Evolutionary conservation across 2,888 invertebrate genomes (phyloP), one percentile per base, ranked within the genome.

Genomic region (Adelphocoris suturalis): DNA sequence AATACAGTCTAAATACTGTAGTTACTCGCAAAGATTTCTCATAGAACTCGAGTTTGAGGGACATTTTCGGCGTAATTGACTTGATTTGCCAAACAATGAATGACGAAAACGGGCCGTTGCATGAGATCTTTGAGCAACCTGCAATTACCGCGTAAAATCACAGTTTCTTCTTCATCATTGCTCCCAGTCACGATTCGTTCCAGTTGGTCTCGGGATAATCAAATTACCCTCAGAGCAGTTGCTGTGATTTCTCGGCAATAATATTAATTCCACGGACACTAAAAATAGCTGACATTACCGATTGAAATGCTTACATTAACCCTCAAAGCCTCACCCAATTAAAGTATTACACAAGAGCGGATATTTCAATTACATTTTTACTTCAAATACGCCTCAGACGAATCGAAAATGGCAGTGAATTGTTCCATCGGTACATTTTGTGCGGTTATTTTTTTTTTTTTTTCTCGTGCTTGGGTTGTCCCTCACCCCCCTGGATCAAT

Each of bases 1-100:
- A 85, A 85, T 85, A 85, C 85, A 61, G 52, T 55, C 57, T 57
- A 85, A 85, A 85, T 85, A 85, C 85, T 85, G 85, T 85, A 85
- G 85, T 85, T 85, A 37, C 37, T 13, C 28, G 23, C 57, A 13
- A 55, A 85, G 85, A 57, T 85, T 82, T 85, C 82, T 85, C 61
- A 85, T 61, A 78, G 85, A 82, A 55, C 85, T 37, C 61, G 61
- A 47, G 11, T 27, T 13, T 23, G 68, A 23, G 68, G 68, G 68
- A 68, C 68, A 9, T 68, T 68, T 68, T 27, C 23, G 23, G 23
- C 68, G 68, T 68, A 68, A 68, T 68, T 68, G 68, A 23, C 68
- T 68, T 23, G 68, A 68, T 68, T 68, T 68, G 68, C 68, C 68
- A 23, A 68, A 68, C 68, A 68, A 68, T 68, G 68, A 57, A n/a